phyloP scores from a whole-genome alignment of 2,113 vertebrate species.

The Laticauda colubrina region DNA sequence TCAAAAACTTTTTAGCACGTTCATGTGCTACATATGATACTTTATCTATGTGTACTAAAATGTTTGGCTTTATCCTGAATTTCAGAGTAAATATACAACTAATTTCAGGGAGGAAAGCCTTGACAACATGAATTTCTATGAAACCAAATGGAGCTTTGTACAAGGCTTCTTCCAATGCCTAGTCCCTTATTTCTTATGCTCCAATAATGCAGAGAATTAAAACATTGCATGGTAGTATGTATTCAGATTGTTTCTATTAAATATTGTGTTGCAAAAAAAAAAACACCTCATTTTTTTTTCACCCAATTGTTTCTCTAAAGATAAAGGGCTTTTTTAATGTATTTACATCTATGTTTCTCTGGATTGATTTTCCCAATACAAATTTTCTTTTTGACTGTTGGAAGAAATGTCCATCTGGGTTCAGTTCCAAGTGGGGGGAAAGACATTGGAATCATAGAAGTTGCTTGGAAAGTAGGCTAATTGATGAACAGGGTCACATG shows the following conservation, averaged over 20 bases:
- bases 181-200: not conserved
- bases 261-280: not conserved
- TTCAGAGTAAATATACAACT: not conserved
- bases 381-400: not conserved
- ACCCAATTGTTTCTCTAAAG: not conserved
- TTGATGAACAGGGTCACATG: no score
- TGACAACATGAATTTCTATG: not conserved
- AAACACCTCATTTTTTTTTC: not conserved
- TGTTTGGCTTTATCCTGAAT: not conserved
- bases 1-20: not conserved
- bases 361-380: not conserved
- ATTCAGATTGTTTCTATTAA: not conserved
- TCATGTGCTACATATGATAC: not conserved
- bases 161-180: not conserved
- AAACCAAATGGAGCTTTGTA: not conserved
- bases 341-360: not conserved
- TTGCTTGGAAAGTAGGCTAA: no score
- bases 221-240: not conserved
- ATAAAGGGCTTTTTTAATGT: not conserved
- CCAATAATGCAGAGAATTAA: not conserved
- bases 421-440: no score
- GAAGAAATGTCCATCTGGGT: no score
- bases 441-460: no score
- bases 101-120: not conserved
- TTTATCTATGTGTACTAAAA: not conserved